Conservation (phyloP, 2,888 invertebrate genomes). For the Caenorhabditis panamensis region DNA sequence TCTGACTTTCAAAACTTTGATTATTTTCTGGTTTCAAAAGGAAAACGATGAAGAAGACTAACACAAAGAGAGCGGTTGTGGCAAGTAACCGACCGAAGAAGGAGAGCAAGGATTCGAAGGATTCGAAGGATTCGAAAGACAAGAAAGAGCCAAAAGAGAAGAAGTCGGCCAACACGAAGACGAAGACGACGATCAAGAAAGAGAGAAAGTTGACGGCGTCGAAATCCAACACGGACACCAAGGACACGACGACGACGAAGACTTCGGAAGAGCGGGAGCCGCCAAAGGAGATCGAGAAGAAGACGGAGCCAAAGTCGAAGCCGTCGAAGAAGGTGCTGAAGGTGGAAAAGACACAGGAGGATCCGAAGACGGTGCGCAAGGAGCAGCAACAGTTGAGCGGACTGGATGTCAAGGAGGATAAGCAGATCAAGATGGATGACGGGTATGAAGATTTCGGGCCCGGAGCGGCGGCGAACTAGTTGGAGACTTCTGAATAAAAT, state of each 20-base stretch:
- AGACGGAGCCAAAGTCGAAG: background rate
- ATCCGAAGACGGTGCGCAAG: background rate
- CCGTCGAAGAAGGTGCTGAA: slow-evolving; percentile 29
- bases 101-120: background rate
- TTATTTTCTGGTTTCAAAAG: background rate
- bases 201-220: background rate
- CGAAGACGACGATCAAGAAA: background rate
- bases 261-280: slow-evolving; percentile 6
- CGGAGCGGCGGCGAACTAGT: slow-evolving; percentile 10
- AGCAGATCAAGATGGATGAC: slow-evolving; percentile 30
- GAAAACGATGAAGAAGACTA: background rate
- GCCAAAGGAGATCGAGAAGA: slow-evolving; percentile 22
- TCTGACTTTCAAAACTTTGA: too few relatives aligned
- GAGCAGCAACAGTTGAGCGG: slow-evolving; percentile 21
- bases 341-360: slow-evolving; percentile 32
- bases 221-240: background rate
- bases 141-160: background rate
- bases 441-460: slow-evolving; percentile 38
- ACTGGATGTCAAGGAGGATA: slow-evolving; percentile 15
- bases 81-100: background rate
- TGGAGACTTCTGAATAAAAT: too few relatives aligned
- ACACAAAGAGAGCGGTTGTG: background rate
- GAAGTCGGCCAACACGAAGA: slow-evolving; percentile 20
- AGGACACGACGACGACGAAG: slow-evolving; percentile 1
- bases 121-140: slow-evolving; percentile 8